A percentile compares a stretch with the other conserved stretches of the same genome.
These are phyloP conservation scores for Alosa sapidissima DNA, from an alignment of 2,797 vertebrate species.

Conservation along the genomic window DNA sequence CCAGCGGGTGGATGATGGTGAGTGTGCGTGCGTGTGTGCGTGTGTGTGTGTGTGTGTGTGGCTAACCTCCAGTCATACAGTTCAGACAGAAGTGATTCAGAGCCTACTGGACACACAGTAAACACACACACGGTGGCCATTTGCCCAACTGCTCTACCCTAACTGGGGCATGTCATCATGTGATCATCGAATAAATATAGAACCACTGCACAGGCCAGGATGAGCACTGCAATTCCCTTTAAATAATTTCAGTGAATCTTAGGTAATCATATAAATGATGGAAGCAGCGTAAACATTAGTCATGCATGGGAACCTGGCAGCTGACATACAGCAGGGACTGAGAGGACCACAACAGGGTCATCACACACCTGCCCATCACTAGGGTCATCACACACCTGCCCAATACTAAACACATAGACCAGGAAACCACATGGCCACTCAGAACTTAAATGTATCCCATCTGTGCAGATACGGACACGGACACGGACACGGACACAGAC, in stretches of 20 bases:
- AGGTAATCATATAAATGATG: slow-evolving; percentile 1
- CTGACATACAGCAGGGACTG: neutral
- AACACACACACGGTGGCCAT: neutral
- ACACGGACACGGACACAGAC: no score
- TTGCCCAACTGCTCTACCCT: neutral
- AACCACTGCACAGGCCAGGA: neutral
- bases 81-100: slow-evolving; percentile 22
- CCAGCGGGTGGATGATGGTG: slow-evolving; percentile 39
- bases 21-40: neutral
- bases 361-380: neutral
- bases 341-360: neutral
- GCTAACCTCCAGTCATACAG: slow-evolving; percentile 37
- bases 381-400: neutral
- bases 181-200: slow-evolving; percentile 4
- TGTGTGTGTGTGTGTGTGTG: neutral
- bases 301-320: neutral
- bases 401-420: neutral
- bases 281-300: neutral
- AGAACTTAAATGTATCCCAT: no score
- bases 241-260: neutral
- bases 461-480: neutral
- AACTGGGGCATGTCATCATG: neutral
- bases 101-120: neutral
- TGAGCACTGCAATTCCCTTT: neutral
- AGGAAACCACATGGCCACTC: no score